Evolutionary conservation across 2,888 invertebrate species (phyloP), one percentile per base, ranked within the genome.

Genomic region (Pollenia griseotomentosa): DNA sequence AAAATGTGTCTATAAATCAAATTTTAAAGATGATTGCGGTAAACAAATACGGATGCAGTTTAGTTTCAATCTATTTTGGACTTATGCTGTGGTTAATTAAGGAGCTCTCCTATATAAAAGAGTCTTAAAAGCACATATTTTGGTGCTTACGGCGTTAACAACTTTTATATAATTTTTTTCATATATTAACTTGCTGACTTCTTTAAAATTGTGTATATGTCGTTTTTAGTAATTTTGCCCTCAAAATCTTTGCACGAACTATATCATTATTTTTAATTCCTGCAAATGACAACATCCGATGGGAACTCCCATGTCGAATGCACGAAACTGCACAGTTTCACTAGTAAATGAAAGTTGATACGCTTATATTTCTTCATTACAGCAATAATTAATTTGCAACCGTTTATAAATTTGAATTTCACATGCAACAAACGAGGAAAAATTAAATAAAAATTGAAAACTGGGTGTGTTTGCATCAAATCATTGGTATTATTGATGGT

Each of bases 281-380:
- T 14, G 40, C n/a, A 53, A 55, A 57, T 71, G 63, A 63, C 46
- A 71, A 83, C 55, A 83, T 57, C 71, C 77, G 83, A 71, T 77
- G 71, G 71, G 46, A 40, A 51, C 33, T 75, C 42, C n/a, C 33
- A 10, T 33, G 10, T 10, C 53, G 16, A 11, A 71, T 55, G 70
- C 23, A 23, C 23, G 53, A 71, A 71, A 63, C 70, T 55, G 77
- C 40, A 75, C 33, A 44, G 8, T 44, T 42, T 40, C 53, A 48
- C 46, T 51, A 46, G 46, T 77, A 83, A 77, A 57, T 71, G 48
- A 77, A 71, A 71, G 33, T 61, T 61, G 68, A 75, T 68, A 61
- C 74, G 33, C 63, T 63, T 12, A 44, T 44, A 70, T 53, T 19
- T 63, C 46, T 55, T 44, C 55, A 65, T 65, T 44, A 53, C 40